phyloP scores from a whole-genome alignment of 2,797 vertebrate genomes.

The Peromyscus aztecus region DNA sequence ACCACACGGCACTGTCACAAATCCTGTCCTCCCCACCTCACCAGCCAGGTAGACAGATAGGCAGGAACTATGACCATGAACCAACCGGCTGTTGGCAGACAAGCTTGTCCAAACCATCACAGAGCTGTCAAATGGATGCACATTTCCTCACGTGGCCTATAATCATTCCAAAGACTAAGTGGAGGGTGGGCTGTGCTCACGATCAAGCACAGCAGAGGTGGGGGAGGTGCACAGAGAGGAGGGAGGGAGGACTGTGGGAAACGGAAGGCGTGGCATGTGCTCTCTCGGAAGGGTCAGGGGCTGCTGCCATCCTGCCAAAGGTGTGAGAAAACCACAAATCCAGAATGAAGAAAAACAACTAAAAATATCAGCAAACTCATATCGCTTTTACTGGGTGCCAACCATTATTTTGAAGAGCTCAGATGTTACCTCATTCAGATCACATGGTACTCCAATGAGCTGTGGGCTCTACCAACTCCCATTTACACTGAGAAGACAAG shows the following conservation, averaged over 20 bases:
- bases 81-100: background rate
- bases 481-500: background rate
- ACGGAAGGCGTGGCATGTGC: background rate
- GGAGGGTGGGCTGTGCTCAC: background rate
- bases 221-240: background rate
- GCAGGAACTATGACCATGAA: background rate
- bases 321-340: slow-evolving; percentile 10
- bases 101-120: background rate
- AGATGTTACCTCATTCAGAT: slow-evolving; percentile 43
- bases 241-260: fast-evolving
- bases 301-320: background rate
- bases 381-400: background rate
- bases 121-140: background rate
- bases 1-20: background rate
- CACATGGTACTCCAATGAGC: background rate
- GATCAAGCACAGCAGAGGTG: background rate
- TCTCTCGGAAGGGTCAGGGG: background rate
- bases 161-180: background rate
- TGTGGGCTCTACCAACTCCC: background rate
- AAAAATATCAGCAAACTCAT: slow-evolving; percentile 5
- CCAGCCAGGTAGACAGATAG: background rate
- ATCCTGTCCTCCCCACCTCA: background rate
- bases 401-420: slow-evolving; percentile 8
- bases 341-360: background rate
- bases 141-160: background rate